Conservation (phyloP, 2,113 vertebrate species). For the Otocyon megalotis region DNA sequence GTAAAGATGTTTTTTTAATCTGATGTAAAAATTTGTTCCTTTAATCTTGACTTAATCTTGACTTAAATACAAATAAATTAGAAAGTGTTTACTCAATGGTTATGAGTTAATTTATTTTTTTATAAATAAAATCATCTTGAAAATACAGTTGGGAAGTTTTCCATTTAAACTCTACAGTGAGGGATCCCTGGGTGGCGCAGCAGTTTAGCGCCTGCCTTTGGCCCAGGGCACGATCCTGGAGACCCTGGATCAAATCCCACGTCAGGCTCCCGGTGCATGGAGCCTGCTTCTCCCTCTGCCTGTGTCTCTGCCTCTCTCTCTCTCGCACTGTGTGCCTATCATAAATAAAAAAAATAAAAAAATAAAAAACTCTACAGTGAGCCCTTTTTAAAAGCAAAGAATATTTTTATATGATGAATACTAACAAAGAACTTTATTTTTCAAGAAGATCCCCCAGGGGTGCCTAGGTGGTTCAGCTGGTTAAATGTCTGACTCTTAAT, state of each 20-base stretch:
- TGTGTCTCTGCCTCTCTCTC: too few relatives aligned
- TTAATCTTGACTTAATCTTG: slow-evolving; percentile 43
- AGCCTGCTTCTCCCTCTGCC: too few relatives aligned
- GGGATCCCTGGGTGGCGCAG: too few relatives aligned
- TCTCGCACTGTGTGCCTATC: too few relatives aligned
- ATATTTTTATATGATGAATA: slow-evolving; percentile 38
- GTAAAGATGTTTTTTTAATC: slow-evolving; percentile 61
- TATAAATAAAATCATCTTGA: slow-evolving; percentile 61
- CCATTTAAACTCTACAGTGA: slow-evolving; percentile 34
- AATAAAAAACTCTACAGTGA: slow-evolving; percentile 31
- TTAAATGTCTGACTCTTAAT: not conserved
- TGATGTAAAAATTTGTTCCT: slow-evolving; percentile 57
- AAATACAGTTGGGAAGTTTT: slow-evolving; percentile 58
- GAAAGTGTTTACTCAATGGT: slow-evolving; percentile 55
- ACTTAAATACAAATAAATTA: slow-evolving; percentile 68
- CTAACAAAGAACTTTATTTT: slow-evolving; percentile 49
- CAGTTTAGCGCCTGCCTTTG: too few relatives aligned
- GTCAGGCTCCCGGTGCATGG: too few relatives aligned
- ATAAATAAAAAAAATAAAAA: too few relatives aligned
- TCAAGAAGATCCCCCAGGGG: slow-evolving; percentile 7
- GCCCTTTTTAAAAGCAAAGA: slow-evolving; percentile 28
- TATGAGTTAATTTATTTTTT: slow-evolving; percentile 59
- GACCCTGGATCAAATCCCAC: too few relatives aligned
- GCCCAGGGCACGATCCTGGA: too few relatives aligned
- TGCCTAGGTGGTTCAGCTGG: not conserved